phyloP scores from a whole-genome alignment of 2,113 vertebrate genomes.

The Salminus brasiliensis region DNA sequence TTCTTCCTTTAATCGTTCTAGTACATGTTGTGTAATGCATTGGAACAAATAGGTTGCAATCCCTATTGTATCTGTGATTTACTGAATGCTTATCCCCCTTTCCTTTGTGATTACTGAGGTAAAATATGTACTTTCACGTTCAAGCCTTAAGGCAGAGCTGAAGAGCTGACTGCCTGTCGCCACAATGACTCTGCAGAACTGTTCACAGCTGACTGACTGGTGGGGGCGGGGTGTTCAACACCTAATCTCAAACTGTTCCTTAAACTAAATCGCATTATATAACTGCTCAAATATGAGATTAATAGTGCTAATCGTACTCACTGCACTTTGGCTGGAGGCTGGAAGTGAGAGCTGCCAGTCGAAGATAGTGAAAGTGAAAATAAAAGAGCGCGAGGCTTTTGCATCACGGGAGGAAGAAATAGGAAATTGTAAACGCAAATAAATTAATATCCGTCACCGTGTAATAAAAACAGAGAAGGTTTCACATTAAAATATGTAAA shows the following conservation, averaged over 20 bases:
- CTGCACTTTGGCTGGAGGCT: not conserved
- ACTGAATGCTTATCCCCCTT: not conserved
- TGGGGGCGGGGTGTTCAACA: too few species aligned
- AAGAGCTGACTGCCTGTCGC: not conserved
- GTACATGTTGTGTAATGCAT: too few species aligned
- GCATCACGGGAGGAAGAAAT: conserved; percentile 43
- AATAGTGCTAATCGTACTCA: not conserved
- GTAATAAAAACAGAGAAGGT: not conserved
- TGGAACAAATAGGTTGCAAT: too few species aligned
- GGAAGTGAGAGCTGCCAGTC: not conserved
- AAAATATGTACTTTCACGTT: not conserved
- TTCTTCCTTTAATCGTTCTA: too few species aligned
- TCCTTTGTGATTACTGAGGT: not conserved
- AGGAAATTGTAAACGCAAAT: not conserved
- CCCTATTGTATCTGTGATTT: not conserved
- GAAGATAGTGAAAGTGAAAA: conserved; percentile 53
- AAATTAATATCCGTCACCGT: not conserved
- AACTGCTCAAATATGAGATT: not conserved
- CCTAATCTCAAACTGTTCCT: not conserved
- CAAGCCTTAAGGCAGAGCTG: not conserved
- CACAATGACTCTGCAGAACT: not conserved
- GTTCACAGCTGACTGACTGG: too few species aligned
- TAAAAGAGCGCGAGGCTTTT: not conserved
- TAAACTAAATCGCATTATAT: not conserved
- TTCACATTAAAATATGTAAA: not conserved